Percentiles rank a stretch among this genome's conserved stretches.
Evolutionary conservation across 2,113 vertebrate species (phyloP).

Genomic region (Bolborhynchus lineola): DNA sequence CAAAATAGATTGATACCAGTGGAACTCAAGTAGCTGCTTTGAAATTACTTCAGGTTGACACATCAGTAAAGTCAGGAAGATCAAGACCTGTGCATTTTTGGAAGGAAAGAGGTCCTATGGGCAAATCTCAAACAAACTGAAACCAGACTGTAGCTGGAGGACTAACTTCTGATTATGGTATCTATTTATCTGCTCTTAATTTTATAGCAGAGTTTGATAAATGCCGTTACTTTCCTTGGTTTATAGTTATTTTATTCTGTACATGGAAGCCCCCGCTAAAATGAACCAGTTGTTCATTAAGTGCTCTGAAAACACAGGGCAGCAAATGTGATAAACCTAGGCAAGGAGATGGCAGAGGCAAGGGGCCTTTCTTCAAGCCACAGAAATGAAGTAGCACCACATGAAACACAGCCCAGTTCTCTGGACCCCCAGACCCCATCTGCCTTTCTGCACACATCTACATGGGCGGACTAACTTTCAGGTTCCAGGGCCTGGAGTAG

Average conservation of each 20-base stretch:
- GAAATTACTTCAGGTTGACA: not conserved
- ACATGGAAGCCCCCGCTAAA: not conserved
- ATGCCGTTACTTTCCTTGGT: not conserved
- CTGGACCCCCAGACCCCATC: not conserved
- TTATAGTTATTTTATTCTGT: not conserved
- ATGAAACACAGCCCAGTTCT: not conserved
- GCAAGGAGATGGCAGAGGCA: not conserved
- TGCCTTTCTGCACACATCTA: not conserved
- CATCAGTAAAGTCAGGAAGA: not conserved
- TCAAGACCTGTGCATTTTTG: not conserved
- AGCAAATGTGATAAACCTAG: not conserved
- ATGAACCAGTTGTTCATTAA: not conserved
- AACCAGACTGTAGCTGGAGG: not conserved
- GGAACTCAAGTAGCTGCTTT: not conserved
- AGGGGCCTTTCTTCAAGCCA: not conserved
- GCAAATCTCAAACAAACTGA: not conserved
- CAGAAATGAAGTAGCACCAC: not conserved
- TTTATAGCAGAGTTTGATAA: not conserved
- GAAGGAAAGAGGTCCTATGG: not conserved
- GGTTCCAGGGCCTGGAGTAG: not conserved
- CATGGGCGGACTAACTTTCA: not conserved
- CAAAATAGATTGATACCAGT: not conserved
- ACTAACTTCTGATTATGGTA: not conserved
- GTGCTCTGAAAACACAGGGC: not conserved
- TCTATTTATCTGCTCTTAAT: not conserved